Percentiles rank a stretch among this genome's conserved stretches.
Conservation (phyloP, 1,140 invertebrate species). For the Neodiprion fabricii region DNA sequence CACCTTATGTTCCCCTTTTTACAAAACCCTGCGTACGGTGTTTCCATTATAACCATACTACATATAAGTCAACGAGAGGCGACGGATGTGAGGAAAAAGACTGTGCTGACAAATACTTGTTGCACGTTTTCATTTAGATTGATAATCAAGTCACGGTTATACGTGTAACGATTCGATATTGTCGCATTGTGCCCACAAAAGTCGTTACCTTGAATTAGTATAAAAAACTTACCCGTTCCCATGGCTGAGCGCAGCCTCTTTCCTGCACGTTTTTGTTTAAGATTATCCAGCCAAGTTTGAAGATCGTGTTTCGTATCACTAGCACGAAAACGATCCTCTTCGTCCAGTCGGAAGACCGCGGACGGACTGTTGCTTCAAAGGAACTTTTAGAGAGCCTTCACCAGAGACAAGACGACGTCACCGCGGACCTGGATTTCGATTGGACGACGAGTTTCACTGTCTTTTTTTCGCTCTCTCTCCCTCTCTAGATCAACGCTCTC, state of each 20-base stretch:
- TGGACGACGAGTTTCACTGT: slow-evolving; percentile 42
- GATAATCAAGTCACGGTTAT: too few species aligned
- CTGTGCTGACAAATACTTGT: neutral
- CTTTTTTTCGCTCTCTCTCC: slow-evolving; percentile 42
- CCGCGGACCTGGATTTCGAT: slow-evolving; percentile 41
- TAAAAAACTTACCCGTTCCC: slow-evolving; percentile 56
- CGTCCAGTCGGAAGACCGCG: slow-evolving; percentile 56
- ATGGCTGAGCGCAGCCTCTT: slow-evolving; percentile 54
- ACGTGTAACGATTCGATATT: neutral
- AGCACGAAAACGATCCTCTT: slow-evolving; percentile 23
- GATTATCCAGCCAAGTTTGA: neutral
- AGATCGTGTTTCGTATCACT: slow-evolving; percentile 4
- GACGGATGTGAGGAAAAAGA: neutral
- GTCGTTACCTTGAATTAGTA: neutral
- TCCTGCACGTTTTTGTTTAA: slow-evolving; percentile 36
- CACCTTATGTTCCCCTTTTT: slow-evolving; percentile 1
- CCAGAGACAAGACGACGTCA: slow-evolving; percentile 48
- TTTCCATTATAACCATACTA: too few species aligned
- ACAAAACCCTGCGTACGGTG: neutral
- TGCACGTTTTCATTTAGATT: too few species aligned
- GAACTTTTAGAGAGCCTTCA: slow-evolving; percentile 50
- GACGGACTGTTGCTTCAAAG: slow-evolving; percentile 51
- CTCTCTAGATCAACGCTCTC: slow-evolving; percentile 27
- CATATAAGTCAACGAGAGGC: too few species aligned
- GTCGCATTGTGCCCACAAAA: neutral